phyloP scores from a whole-genome alignment of 2,888 invertebrate species.

The Diarsia brunnea region DNA sequence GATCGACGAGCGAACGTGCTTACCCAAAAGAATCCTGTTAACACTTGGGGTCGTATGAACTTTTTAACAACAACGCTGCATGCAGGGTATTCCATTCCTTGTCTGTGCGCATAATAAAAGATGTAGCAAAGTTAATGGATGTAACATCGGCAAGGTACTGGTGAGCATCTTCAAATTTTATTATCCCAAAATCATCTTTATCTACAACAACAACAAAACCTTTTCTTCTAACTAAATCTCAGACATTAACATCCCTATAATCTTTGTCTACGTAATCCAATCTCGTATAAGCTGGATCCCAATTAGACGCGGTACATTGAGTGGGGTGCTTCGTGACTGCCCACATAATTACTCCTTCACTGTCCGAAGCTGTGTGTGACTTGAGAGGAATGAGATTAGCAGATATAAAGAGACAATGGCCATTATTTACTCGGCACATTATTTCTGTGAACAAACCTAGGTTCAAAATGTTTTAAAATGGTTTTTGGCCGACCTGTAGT shows the following conservation, averaged over 20 bases:
- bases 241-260: constrained; percentile 16
- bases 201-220: no score
- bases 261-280: constrained; percentile 24
- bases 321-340: constrained; percentile 1
- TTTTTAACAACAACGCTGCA: no score
- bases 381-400: constrained; percentile 10
- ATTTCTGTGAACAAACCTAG: neutral
- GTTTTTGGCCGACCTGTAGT: neutral
- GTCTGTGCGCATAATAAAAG: no score
- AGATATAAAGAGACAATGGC: neutral
- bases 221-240: neutral
- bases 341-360: constrained; percentile 28
- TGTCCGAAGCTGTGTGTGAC: constrained; percentile 14
- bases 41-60: no score
- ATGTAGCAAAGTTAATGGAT: no score
- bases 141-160: no score
- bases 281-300: constrained; percentile 11
- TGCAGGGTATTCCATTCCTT: no score
- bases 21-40: no score
- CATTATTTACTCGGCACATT: neutral
- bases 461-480: neutral
- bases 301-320: constrained; percentile 44
- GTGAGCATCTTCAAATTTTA: neutral
- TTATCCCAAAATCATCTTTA: neutral
- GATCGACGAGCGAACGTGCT: no score